A percentile compares a stretch with the other conserved stretches of the same genome.
Conservation (phyloP, 2,113 vertebrate species). For the Fukomys damarensis region DNA sequence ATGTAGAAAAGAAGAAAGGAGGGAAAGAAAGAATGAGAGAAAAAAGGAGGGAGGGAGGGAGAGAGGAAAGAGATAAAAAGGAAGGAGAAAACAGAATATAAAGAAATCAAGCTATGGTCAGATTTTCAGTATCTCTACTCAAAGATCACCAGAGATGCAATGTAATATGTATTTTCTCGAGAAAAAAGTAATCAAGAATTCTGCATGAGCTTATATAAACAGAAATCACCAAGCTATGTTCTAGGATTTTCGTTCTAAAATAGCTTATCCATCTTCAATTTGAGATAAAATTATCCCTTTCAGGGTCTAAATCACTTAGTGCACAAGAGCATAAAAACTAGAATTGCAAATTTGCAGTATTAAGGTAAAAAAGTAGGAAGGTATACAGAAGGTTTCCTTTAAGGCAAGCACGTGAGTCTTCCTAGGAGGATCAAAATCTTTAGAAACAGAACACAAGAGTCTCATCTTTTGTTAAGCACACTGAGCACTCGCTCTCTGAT, state of each 20-base stretch:
- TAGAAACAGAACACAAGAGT: not conserved
- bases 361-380: not conserved
- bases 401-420: not conserved
- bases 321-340: not conserved
- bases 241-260: not conserved
- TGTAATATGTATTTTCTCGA: not conserved
- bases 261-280: not conserved
- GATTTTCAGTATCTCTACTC: not conserved
- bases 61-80: too few species aligned
- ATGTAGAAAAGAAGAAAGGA: too few species aligned
- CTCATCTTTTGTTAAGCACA: not conserved
- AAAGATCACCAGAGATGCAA: not conserved
- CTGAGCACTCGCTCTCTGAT: conserved; percentile 31
- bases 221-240: not conserved
- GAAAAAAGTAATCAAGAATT: not conserved
- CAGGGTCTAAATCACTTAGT: not conserved
- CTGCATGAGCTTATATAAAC: not conserved
- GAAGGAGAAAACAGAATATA: not conserved
- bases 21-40: too few species aligned
- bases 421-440: not conserved
- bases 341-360: not conserved
- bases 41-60: too few species aligned
- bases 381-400: not conserved
- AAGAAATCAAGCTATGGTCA: not conserved
- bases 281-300: not conserved